Evolutionary conservation across 2,113 vertebrate genomes (phyloP).

Genomic region (Neodontobutis hainanensis): DNA sequence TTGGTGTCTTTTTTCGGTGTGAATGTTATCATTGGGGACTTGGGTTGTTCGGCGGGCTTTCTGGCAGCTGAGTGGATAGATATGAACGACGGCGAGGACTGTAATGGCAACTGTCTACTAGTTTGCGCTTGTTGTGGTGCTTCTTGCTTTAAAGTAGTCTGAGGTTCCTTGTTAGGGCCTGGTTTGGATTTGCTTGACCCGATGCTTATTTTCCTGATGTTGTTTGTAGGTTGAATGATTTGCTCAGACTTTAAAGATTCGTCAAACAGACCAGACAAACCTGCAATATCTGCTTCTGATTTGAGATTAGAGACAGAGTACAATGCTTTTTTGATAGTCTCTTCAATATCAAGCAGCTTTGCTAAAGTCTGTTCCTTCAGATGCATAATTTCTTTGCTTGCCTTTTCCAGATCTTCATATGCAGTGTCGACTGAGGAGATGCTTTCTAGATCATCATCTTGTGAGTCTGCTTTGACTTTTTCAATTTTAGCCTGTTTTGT

Average conservation of each 20-base stretch:
- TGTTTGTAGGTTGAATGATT: constrained; percentile 70
- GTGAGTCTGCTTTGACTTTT: constrained; percentile 61
- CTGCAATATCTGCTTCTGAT: constrained; percentile 86
- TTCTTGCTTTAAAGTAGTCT: neutral
- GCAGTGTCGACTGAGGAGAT: constrained; percentile 84
- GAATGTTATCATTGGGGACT: constrained; percentile 51
- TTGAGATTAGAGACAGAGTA: constrained; percentile 92
- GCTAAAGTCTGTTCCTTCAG: constrained; percentile 93
- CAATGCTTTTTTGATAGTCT: constrained; percentile 91
- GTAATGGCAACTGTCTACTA: constrained; percentile 74
- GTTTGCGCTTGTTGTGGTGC: constrained; percentile 33
- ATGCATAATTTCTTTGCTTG: constrained; percentile 87
- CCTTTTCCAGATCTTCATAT: constrained; percentile 90
- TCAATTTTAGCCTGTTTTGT: constrained; percentile 45
- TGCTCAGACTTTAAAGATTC: constrained; percentile 83
- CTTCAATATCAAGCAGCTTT: constrained; percentile 89
- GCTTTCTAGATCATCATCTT: constrained; percentile 78
- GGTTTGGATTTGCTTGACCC: constrained; percentile 78
- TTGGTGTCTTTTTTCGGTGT: constrained; percentile 48
- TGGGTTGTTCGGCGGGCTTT: constrained; percentile 70
- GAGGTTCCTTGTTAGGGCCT: constrained; percentile 30
- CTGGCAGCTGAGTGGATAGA: constrained; percentile 89
- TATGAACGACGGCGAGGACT: constrained; percentile 89
- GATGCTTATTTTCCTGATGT: constrained; percentile 85
- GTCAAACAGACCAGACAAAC: constrained; percentile 86